Evolutionary conservation across 1,140 invertebrate genomes (phyloP).

Genomic region (Pentalonia nigronervosa): DNA sequence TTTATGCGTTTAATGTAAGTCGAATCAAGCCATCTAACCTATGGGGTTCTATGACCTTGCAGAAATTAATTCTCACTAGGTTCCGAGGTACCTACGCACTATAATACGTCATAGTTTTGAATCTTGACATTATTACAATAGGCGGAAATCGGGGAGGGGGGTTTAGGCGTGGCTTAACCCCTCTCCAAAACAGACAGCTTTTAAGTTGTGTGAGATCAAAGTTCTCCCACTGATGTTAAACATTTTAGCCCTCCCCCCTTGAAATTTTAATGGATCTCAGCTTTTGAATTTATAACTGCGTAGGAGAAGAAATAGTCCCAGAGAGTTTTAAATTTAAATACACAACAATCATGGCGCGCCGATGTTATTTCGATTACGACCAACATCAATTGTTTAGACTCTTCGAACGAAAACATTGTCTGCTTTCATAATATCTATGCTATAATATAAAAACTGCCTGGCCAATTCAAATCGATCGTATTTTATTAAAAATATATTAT

Average conservation of each 20-base stretch:
- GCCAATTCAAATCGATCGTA: not conserved
- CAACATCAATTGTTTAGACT: not conserved
- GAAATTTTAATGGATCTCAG: too few relatives aligned
- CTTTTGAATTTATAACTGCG: not conserved
- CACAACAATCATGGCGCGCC: not conserved
- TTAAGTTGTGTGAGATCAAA: too few relatives aligned
- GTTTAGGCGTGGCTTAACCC: too few relatives aligned
- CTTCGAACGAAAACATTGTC: not conserved
- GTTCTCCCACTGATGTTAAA: too few relatives aligned
- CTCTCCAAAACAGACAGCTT: too few relatives aligned
- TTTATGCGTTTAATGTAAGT: not conserved
- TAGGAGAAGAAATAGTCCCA: not conserved
- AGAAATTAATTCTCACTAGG: not conserved
- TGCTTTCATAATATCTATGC: not conserved
- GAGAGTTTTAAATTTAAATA: not conserved
- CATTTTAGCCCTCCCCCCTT: too few relatives aligned
- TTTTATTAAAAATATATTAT: not conserved
- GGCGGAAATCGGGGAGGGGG: too few relatives aligned
- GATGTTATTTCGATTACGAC: not conserved
- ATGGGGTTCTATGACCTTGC: not conserved
- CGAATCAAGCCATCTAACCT: not conserved
- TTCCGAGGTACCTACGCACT: not conserved
- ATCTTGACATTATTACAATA: not conserved
- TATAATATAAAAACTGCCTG: not conserved
- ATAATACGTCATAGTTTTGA: not conserved